Evolutionary conservation across 2,888 invertebrate species (phyloP).

Genomic region (Leucoma salicis): DNA sequence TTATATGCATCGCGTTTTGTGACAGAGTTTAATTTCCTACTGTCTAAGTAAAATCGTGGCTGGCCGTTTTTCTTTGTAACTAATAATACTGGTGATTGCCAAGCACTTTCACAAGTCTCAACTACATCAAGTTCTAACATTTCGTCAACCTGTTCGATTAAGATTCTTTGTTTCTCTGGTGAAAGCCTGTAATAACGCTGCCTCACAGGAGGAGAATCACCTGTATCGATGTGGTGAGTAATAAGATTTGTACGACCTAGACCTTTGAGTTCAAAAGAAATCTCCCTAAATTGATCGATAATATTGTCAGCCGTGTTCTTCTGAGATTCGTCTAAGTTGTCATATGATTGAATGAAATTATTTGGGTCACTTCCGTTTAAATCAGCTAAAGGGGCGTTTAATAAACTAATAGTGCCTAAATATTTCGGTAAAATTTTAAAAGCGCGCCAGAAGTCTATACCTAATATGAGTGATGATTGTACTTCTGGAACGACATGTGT

Average conservation of each 20-base stretch:
- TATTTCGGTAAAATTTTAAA: neutral
- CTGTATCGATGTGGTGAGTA: too few relatives aligned
- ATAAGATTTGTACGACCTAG: neutral
- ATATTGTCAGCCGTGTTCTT: neutral
- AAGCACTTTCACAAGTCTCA: slow-evolving; percentile 30
- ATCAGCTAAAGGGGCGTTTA: neutral
- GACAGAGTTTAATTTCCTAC: too few relatives aligned
- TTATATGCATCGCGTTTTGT: too few relatives aligned
- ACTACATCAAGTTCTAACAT: too few relatives aligned
- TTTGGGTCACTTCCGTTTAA: too few relatives aligned
- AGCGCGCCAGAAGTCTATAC: neutral
- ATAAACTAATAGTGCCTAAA: neutral
- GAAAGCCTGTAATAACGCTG: neutral
- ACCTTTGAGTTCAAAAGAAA: neutral
- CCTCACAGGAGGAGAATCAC: neutral
- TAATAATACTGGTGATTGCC: slow-evolving; percentile 20
- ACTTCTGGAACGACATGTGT: neutral
- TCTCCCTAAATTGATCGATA: neutral
- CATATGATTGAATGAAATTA: neutral
- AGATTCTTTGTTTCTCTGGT: neutral
- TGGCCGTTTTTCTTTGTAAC: slow-evolving; percentile 19
- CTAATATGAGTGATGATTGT: neutral
- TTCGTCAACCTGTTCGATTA: neutral
- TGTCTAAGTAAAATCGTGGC: slow-evolving; percentile 25
- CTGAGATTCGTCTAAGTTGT: neutral